Percentiles rank a stretch among this genome's conserved stretches.
Evolutionary conservation across 1,140 invertebrate genomes (phyloP).

Genomic region (Scaptomyza montana): DNA sequence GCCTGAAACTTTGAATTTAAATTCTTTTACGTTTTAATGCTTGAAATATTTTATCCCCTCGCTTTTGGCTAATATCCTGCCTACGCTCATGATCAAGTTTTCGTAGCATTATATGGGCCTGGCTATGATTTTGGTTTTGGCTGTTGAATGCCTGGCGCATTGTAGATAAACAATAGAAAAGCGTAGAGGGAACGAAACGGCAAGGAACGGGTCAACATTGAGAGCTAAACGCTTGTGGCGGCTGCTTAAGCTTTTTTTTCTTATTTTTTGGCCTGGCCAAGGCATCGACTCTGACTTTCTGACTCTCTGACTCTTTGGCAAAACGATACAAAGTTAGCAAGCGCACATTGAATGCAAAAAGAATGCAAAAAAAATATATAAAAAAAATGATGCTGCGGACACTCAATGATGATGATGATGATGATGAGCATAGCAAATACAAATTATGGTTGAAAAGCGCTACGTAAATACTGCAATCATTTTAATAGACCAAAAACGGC

Average conservation of each 20-base stretch:
- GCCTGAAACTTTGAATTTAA: too few species aligned
- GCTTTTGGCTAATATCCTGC: too few species aligned
- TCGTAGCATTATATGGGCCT: conserved; percentile 8
- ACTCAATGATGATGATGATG: conserved; percentile 61
- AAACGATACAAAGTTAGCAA: conserved; percentile 3
- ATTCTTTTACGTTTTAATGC: too few species aligned
- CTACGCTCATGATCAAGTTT: neutral
- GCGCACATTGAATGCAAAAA: conserved; percentile 27
- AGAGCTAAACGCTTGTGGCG: conserved; percentile 54
- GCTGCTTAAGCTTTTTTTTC: neutral
- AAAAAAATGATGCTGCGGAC: conserved; percentile 44
- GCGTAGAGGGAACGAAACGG: conserved; percentile 48
- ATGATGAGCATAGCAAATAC: conserved; percentile 79
- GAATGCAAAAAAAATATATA: conserved; percentile 18
- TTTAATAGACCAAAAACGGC: conserved; percentile 82
- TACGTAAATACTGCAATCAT: conserved; percentile 82
- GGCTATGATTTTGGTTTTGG: conserved; percentile 16
- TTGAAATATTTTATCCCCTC: too few species aligned
- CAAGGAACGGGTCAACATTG: conserved; percentile 49
- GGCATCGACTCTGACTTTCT: neutral
- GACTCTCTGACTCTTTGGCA: conserved; percentile 4
- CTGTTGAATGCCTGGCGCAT: conserved; percentile 37
- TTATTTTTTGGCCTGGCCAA: conserved; percentile 4
- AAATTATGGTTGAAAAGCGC: conserved; percentile 80
- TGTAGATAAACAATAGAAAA: conserved; percentile 80